phyloP scores from a whole-genome alignment of 2,888 invertebrate genomes.

The Ophion obscuratus region DNA sequence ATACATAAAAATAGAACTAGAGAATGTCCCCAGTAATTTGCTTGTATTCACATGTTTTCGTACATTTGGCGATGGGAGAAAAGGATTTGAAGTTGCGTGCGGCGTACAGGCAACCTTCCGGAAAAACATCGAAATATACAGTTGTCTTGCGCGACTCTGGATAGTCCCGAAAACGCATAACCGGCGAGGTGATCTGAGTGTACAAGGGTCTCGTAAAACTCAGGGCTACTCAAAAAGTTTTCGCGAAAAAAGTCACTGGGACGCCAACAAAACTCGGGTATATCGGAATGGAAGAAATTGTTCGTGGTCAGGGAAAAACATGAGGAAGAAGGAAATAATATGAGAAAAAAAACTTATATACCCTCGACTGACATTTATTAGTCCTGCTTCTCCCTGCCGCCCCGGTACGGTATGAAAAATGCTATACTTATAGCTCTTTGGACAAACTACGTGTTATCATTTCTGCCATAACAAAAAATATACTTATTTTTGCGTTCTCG shows the following conservation, averaged over 20 bases:
- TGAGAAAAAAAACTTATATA: constrained; percentile 11
- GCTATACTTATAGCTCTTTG: not conserved
- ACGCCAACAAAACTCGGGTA: not conserved
- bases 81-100: constrained; percentile 14
- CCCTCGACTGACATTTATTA: not conserved
- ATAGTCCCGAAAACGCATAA: not conserved
- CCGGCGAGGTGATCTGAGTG: not conserved
- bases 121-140: constrained; percentile 31
- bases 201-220: constrained; percentile 24
- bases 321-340: not conserved
- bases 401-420: not conserved
- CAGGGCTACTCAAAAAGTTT: constrained; percentile 32
- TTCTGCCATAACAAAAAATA: not conserved
- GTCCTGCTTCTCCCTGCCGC: not conserved
- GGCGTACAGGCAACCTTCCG: constrained; percentile 38
- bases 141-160: constrained; percentile 20
- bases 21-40: not conserved
- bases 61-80: not conserved
- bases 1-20: not conserved
- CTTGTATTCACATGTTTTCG: not conserved
- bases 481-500: not conserved
- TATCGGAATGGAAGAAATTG: constrained; percentile 9
- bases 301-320: not conserved
- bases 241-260: constrained; percentile 1
- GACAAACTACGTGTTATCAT: not conserved